phyloP scores from a whole-genome alignment of 2,888 invertebrate genomes.

The Sarcophaga variegata region DNA sequence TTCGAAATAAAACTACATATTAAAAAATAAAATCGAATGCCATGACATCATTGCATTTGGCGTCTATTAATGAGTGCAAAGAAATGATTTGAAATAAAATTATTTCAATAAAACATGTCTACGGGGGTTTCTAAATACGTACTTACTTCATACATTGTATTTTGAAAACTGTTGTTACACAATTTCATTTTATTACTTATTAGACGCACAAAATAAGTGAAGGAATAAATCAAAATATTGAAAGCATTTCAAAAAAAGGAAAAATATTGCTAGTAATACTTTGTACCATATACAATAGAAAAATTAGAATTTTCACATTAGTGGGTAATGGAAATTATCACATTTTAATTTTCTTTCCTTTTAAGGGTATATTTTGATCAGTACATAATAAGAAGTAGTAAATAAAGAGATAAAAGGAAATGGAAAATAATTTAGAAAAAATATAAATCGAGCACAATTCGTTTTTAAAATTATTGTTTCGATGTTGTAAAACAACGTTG shows the following conservation, averaged over 20 bases:
- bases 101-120: conserved; percentile 27
- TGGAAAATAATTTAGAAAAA: no score
- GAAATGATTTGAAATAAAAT: conserved; percentile 26
- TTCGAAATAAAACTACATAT: conserved; percentile 13
- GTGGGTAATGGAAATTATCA: no score
- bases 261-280: no score
- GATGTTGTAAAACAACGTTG: no score
- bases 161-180: conserved; percentile 31
- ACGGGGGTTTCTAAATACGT: not conserved
- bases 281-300: no score
- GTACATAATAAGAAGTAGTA: no score
- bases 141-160: conserved; percentile 12
- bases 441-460: no score
- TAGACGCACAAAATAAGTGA: not conserved
- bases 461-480: no score
- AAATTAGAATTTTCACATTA: no score
- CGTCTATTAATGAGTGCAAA: conserved; percentile 9
- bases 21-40: not conserved
- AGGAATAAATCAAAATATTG: not conserved
- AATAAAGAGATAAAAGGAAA: no score
- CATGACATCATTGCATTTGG: conserved; percentile 46
- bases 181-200: not conserved
- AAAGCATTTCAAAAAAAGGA: not conserved
- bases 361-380: no score
- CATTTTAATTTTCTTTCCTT: no score